A percentile compares a stretch with the other conserved stretches of the same genome.
These are phyloP conservation scores for Scrobipalpa costella DNA, from an alignment of 2,888 invertebrate genomes.

Conservation along the genomic window DNA sequence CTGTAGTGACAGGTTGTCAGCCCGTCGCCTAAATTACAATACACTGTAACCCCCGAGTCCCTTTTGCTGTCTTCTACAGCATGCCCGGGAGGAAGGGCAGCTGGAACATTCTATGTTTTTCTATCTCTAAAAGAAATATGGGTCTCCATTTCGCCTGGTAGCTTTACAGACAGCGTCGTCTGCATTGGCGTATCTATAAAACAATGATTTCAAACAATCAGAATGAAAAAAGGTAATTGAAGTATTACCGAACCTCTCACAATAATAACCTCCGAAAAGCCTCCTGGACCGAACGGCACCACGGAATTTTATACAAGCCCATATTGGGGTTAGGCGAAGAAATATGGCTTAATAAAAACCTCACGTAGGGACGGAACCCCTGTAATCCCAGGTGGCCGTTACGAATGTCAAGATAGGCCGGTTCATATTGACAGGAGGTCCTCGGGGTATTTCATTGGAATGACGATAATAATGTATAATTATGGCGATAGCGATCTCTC, in stretches of 20 bases:
- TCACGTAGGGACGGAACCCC: slow-evolving; percentile 28
- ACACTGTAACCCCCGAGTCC: too few species aligned
- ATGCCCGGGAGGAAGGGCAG: too few species aligned
- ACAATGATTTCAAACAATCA: background rate
- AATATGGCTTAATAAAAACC: slow-evolving; percentile 34
- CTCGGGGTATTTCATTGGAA: background rate
- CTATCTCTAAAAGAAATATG: too few species aligned
- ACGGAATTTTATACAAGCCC: slow-evolving; percentile 5
- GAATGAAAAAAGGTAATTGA: background rate
- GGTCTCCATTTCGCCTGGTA: too few species aligned
- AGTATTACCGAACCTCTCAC: background rate
- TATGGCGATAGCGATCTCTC: background rate
- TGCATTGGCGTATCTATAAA: too few species aligned
- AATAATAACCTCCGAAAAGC: background rate
- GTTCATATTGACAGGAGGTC: slow-evolving; percentile 6
- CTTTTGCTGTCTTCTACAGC: too few species aligned
- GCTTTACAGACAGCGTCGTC: too few species aligned
- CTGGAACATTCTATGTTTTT: too few species aligned
- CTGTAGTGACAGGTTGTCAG: too few species aligned
- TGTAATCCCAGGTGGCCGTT: slow-evolving; percentile 18
- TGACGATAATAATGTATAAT: slow-evolving; percentile 4
- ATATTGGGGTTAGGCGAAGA: slow-evolving; percentile 24
- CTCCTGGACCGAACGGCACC: background rate
- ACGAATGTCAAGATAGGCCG: slow-evolving; percentile 16
- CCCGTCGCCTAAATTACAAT: too few species aligned